Percentiles rank a stretch among this genome's conserved stretches.
Conservation (phyloP, 2,113 vertebrate species). For the Danio rerio region DNA sequence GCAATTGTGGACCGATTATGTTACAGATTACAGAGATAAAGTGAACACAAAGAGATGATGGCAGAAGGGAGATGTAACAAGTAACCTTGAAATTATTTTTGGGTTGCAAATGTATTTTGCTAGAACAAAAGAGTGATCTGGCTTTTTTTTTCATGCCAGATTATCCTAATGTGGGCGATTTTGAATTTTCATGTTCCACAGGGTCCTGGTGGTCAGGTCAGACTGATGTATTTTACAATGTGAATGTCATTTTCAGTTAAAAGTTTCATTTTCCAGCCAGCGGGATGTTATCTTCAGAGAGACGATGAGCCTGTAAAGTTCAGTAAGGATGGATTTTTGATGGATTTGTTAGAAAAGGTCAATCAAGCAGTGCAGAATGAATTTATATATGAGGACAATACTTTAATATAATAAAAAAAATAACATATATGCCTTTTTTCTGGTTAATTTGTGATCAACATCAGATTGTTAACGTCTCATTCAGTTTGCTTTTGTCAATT, state of each 20-base stretch:
- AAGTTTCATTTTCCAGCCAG: constrained; percentile 23
- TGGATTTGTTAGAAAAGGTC: constrained; percentile 18
- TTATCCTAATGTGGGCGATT: background rate
- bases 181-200: background rate
- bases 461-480: constrained; percentile 1
- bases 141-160: background rate
- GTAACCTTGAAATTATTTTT: background rate
- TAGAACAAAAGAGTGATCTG: background rate
- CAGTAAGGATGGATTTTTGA: background rate
- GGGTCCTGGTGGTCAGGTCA: background rate
- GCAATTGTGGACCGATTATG: background rate
- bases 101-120: background rate
- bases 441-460: background rate
- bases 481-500: background rate
- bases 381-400: background rate
- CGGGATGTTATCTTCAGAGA: background rate
- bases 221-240: background rate
- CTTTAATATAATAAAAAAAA: background rate
- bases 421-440: background rate
- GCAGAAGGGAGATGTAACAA: background rate
- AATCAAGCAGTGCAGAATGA: background rate
- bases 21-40: constrained; percentile 2
- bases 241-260: constrained; percentile 8
- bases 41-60: background rate
- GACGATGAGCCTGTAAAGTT: background rate